Evolutionary conservation across 2,797 vertebrate species (phyloP).

Genomic region (Ceyx erithaca): DNA sequence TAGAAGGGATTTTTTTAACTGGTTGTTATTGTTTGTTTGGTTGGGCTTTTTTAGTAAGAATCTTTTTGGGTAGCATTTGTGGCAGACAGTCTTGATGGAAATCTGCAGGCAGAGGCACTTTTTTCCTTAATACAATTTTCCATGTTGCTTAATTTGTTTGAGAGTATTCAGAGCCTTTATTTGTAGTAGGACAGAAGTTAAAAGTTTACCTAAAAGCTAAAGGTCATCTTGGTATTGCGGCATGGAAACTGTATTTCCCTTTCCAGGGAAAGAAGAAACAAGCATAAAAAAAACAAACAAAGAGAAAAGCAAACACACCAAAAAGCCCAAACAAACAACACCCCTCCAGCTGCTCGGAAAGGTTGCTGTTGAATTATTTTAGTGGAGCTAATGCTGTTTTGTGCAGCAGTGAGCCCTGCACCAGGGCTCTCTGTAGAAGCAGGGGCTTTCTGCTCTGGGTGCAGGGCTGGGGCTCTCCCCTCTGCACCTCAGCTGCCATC

Average conservation of each 20-base stretch:
- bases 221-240: background rate
- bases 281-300: background rate
- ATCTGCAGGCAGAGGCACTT: background rate
- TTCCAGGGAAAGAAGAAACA: background rate
- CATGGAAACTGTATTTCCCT: background rate
- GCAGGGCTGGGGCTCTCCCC: background rate
- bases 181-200: background rate
- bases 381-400: background rate
- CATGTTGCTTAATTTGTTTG: background rate
- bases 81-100: background rate
- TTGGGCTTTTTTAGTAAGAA: background rate
- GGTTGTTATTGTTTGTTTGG: no score
- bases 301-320: background rate
- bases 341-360: background rate
- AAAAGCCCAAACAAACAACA: background rate
- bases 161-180: background rate
- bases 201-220: slow-evolving; percentile 23
- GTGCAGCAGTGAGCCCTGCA: background rate
- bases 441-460: background rate
- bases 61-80: rapidly evolving
- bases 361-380: background rate
- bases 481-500: background rate
- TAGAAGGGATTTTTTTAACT: background rate
- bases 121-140: background rate
- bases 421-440: background rate